Conservation (phyloP, 1,140 invertebrate genomes). For the Vanessa tameamea region DNA sequence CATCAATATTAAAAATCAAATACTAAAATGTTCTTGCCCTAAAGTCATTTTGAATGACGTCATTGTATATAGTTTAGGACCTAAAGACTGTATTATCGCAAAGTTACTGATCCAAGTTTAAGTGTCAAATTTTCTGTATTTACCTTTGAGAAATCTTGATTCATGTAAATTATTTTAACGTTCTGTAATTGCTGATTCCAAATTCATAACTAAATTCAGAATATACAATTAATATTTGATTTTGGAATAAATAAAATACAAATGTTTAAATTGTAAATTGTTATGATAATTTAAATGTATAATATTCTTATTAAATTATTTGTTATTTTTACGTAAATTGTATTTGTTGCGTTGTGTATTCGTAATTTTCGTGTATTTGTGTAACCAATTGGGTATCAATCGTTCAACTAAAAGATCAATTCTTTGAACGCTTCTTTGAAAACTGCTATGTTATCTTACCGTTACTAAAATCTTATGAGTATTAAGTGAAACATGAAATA, state of each 20-base stretch:
- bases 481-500: slow-evolving; percentile 66
- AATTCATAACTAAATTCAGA: background rate
- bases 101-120: slow-evolving; percentile 41
- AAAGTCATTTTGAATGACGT: slow-evolving; percentile 62
- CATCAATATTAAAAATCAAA: slow-evolving; percentile 13
- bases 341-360: slow-evolving; percentile 2
- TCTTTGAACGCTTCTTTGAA: slow-evolving; percentile 54
- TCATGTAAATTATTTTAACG: background rate
- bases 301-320: background rate
- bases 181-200: background rate
- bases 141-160: background rate
- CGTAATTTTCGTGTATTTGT: slow-evolving; percentile 26
- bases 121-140: slow-evolving; percentile 33
- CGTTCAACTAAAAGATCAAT: slow-evolving; percentile 6
- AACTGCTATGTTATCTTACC: slow-evolving; percentile 64
- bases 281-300: background rate
- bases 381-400: slow-evolving; percentile 12
- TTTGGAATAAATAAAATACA: background rate
- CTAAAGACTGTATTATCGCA: slow-evolving; percentile 71
- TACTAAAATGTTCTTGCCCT: slow-evolving; percentile 38
- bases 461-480: slow-evolving; percentile 77
- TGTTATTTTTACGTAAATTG: background rate
- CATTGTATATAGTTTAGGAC: slow-evolving; percentile 70
- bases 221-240: background rate
- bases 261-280: background rate